These are phyloP conservation scores for Scolopax rusticola DNA, from an alignment of 2,797 vertebrate species.

Conservation along the genomic window DNA sequence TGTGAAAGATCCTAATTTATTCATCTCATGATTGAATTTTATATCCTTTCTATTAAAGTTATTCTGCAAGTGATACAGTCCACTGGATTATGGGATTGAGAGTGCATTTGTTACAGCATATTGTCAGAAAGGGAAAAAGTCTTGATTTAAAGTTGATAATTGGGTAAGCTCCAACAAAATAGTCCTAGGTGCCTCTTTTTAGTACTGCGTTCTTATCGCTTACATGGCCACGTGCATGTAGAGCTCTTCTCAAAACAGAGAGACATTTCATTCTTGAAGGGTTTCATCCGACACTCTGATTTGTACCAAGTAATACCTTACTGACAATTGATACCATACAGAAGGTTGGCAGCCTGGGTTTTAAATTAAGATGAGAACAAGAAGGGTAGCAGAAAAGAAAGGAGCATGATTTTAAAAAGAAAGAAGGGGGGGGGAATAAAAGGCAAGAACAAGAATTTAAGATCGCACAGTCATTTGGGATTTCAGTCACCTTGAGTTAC, in stretches of 20 bases:
- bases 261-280: background rate
- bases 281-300: background rate
- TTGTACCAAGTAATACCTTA: background rate
- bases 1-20: constrained; percentile 42
- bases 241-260: background rate
- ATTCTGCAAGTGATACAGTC: constrained; percentile 40
- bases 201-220: background rate
- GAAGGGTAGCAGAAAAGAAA: background rate
- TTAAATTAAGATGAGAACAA: constrained; percentile 35
- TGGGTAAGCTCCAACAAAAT: background rate
- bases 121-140: background rate
- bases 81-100: constrained; percentile 17
- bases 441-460: background rate
- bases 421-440: background rate
- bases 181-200: background rate
- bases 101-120: background rate
- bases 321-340: background rate
- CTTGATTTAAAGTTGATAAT: constrained; percentile 16
- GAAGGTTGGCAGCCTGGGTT: background rate
- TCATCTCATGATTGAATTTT: constrained; percentile 51
- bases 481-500: constrained; percentile 45
- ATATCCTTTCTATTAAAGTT: constrained; percentile 36
- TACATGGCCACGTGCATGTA: background rate
- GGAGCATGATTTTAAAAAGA: background rate
- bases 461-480: constrained; percentile 21